phyloP scores from a whole-genome alignment of 2,888 invertebrate genomes.

The Hyposoter didymator region DNA sequence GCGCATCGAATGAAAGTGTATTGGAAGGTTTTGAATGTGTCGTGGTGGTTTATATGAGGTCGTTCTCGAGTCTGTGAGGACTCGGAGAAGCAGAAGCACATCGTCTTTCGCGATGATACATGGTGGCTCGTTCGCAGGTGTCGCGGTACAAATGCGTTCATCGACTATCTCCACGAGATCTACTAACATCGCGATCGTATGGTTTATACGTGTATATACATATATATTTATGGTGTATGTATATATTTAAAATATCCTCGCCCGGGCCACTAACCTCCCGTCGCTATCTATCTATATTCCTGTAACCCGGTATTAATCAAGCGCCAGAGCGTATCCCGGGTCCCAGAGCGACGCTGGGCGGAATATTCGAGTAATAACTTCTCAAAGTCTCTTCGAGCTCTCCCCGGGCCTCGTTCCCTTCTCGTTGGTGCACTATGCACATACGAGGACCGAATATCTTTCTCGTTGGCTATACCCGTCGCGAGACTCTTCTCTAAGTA shows the following conservation, averaged over 20 bases:
- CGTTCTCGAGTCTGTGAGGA: slow-evolving; percentile 48
- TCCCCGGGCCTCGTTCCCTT: slow-evolving; percentile 15
- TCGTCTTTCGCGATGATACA: slow-evolving; percentile 81
- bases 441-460: slow-evolving; percentile 43
- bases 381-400: slow-evolving; percentile 45
- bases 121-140: slow-evolving; percentile 79
- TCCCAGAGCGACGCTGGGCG: slow-evolving; percentile 35
- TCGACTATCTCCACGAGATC: slow-evolving; percentile 77
- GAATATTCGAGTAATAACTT: slow-evolving; percentile 67
- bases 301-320: slow-evolving; percentile 67
- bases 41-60: slow-evolving; percentile 34
- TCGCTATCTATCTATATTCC: slow-evolving; percentile 70
- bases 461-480: slow-evolving; percentile 8
- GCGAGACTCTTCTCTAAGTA: slow-evolving; percentile 42
- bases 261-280: slow-evolving; percentile 66
- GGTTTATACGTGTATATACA: slow-evolving; percentile 33
- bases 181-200: slow-evolving; percentile 77
- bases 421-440: slow-evolving; percentile 16
- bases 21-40: slow-evolving; percentile 5
- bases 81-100: slow-evolving; percentile 55
- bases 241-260: slow-evolving; percentile 42
- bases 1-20: slow-evolving; percentile 43
- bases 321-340: slow-evolving; percentile 45
- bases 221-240: slow-evolving; percentile 27
- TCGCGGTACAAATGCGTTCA: slow-evolving; percentile 79